Base-by-base conservation (phyloP, 2,113 vertebrate species). In the Delphinapterus leucas region DNA sequence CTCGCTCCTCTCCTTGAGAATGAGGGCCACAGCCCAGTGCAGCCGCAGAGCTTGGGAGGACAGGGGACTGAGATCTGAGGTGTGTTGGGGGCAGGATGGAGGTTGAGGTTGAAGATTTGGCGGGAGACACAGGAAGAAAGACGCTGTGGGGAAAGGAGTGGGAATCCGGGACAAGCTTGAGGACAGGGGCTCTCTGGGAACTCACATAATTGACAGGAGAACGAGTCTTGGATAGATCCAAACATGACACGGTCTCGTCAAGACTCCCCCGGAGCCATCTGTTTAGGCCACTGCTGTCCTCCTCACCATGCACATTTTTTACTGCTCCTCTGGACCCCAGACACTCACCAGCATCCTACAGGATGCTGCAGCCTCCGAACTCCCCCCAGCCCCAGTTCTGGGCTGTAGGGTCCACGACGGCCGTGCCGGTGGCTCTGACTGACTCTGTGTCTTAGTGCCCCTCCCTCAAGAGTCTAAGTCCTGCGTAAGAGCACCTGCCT, bases 1-100 rank as follows among this genome's bases (percentile, higher is more conserved):
- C 8, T 10, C 2, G 0, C 20, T 49, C 15, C 60, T 28, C 4
- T 61, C 25, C 33, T 15, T 0, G 0, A 41, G 38, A 80, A 21
- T 4, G 25, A 44, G 25, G 33, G n/a, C 1, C 1, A 49, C 15
- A 8, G 26, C 33, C 8, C 12, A 13, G 53, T 3, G n/a, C 4
- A 26, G 61, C 41, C 49, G 3, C 47, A 4, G 73, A n/a, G n/a
- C 67, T 33, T 25, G 67, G 4, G 12, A 17, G 33, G 2, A 36
- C 5, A 1, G 0, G 47, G 14, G 25, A 11, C 9, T 1, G 15
- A 86, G 60, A n/a, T 33, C 38, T 3, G 36, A 70, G 28, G 7
- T 31, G 11, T 53, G 83, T 1, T 70, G 61, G 2, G 79, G 28
- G 10, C 15, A 38, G 28, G 33, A 17, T 26, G 67, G 38, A 33